These are phyloP conservation scores for Serrognathus titanus DNA, from an alignment of 2,888 invertebrate genomes.

Conservation along the genomic window DNA sequence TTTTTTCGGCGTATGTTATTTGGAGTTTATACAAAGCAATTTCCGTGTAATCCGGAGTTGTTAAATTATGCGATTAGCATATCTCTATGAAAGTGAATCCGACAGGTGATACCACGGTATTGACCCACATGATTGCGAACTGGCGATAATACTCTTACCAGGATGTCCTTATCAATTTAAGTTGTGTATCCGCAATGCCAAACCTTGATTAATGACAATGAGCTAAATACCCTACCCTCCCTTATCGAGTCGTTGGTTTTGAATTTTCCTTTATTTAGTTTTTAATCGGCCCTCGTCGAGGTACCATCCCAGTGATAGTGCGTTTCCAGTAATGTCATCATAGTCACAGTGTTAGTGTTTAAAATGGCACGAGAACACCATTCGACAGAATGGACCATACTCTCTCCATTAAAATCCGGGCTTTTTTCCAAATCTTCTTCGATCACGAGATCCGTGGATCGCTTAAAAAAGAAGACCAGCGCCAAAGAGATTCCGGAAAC, in stretches of 20 bases:
- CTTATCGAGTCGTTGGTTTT: background rate
- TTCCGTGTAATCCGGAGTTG: conserved; percentile 5
- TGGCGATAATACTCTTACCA: background rate
- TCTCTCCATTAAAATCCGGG: conserved; percentile 57
- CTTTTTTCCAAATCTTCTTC: conserved; percentile 53
- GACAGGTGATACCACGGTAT: conserved; percentile 32
- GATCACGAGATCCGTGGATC: conserved; percentile 35
- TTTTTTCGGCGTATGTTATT: no score
- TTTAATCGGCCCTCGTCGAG: background rate
- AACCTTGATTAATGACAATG: conserved; percentile 18
- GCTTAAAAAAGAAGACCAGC: conserved; percentile 32
- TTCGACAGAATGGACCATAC: conserved; percentile 57
- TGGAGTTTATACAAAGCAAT: background rate
- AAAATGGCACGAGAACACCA: conserved; percentile 42
- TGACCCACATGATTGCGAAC: conserved; percentile 29
- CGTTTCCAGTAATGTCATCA: background rate
- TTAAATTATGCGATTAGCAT: conserved; percentile 8
- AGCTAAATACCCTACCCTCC: conserved; percentile 1
- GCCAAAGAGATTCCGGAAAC: conserved; percentile 28
- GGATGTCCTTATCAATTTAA: no score
- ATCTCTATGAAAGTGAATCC: conserved; percentile 11
- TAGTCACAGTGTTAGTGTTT: background rate
- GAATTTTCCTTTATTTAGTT: background rate
- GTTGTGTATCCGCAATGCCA: background rate
- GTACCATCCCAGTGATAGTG: background rate